phyloP scores from a whole-genome alignment of 2,888 invertebrate species.

The Chouioia cunea region DNA sequence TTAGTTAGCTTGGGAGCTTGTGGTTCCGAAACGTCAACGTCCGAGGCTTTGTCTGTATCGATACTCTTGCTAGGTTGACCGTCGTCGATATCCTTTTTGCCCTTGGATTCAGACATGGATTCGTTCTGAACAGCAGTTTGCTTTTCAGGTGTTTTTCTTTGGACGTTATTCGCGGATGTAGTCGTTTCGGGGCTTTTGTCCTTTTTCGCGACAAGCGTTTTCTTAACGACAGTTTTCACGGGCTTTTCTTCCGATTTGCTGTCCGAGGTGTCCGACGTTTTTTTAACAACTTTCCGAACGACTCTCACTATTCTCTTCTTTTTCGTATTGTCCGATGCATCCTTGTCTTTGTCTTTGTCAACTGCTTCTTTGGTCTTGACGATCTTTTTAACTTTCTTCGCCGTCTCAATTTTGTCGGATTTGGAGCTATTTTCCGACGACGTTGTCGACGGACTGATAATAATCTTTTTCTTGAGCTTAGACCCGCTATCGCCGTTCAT shows the following conservation, averaged over 20 bases:
- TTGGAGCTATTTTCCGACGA: slow-evolving; percentile 51
- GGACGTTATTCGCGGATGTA: neutral
- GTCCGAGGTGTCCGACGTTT: slow-evolving; percentile 56
- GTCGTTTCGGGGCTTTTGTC: slow-evolving; percentile 13
- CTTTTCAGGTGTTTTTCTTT: slow-evolving; percentile 10
- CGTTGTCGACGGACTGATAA: slow-evolving; percentile 46
- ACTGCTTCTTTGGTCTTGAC: slow-evolving; percentile 51
- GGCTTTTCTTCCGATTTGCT: slow-evolving; percentile 55
- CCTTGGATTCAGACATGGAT: neutral
- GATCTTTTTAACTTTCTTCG: slow-evolving; percentile 54
- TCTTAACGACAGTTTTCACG: slow-evolving; percentile 49
- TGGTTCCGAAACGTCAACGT: neutral
- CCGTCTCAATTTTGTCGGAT: slow-evolving; percentile 52
- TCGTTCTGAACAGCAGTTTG: slow-evolving; percentile 1
- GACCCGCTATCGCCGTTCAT: slow-evolving; percentile 48
- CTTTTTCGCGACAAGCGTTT: slow-evolving; percentile 4
- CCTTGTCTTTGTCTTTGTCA: slow-evolving; percentile 50
- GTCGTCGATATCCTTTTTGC: neutral
- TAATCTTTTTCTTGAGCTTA: slow-evolving; percentile 53
- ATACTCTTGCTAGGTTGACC: neutral
- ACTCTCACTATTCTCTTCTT: slow-evolving; percentile 60
- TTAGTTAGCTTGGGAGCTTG: slow-evolving; percentile 1
- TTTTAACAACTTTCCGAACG: slow-evolving; percentile 61
- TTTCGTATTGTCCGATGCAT: slow-evolving; percentile 56
- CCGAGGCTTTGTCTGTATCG: neutral